Percentiles rank a stretch among this genome's conserved stretches.
Conservation (phyloP, 2,888 invertebrate genomes). For the Euclidia mi region DNA sequence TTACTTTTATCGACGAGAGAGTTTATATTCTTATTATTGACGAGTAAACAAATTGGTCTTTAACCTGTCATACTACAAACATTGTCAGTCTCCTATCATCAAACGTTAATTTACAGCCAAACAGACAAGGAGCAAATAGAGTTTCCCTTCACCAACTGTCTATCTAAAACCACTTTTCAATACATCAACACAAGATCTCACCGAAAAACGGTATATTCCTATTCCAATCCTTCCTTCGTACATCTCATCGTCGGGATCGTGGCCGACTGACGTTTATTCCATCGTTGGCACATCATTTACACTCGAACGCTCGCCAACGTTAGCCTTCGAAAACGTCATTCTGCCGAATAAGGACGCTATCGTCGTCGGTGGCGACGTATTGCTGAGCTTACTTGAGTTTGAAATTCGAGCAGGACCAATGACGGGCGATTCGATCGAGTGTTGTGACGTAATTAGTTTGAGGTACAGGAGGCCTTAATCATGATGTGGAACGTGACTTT, state of each 20-base stretch:
- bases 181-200: not conserved
- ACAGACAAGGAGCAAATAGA: too few relatives aligned
- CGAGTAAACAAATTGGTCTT: too few relatives aligned
- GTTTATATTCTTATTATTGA: too few relatives aligned
- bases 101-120: too few relatives aligned
- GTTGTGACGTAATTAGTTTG: slow-evolving; percentile 57
- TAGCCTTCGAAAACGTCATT: slow-evolving; percentile 57
- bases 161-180: too few relatives aligned
- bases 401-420: slow-evolving; percentile 43
- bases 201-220: not conserved
- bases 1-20: too few relatives aligned
- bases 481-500: slow-evolving; percentile 13
- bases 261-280: slow-evolving; percentile 55
- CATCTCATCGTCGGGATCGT: slow-evolving; percentile 43
- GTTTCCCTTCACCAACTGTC: too few relatives aligned
- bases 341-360: slow-evolving; percentile 49
- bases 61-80: too few relatives aligned
- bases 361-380: slow-evolving; percentile 46
- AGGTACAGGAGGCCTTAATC: slow-evolving; percentile 18
- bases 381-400: slow-evolving; percentile 51
- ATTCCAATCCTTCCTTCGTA: slow-evolving; percentile 28
- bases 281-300: slow-evolving; percentile 66
- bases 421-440: slow-evolving; percentile 59
- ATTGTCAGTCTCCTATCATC: too few relatives aligned
- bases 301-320: slow-evolving; percentile 56